phyloP scores from a whole-genome alignment of 2,888 invertebrate species.

The Rapana venosa region DNA sequence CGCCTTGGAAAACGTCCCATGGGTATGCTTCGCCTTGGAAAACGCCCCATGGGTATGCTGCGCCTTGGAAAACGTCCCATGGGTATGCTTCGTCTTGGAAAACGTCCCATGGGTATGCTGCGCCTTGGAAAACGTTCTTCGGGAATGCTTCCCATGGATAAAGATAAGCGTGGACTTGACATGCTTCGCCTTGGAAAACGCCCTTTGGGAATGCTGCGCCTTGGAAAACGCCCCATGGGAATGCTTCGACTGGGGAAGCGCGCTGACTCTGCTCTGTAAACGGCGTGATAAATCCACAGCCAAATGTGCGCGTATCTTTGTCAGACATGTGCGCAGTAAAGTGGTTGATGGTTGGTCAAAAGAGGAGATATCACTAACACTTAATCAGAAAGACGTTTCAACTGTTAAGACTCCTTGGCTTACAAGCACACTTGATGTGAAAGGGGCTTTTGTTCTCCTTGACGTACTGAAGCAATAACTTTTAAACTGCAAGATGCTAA shows the following conservation, averaged over 20 bases:
- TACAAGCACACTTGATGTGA: neutral
- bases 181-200: conserved; percentile 69
- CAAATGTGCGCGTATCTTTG: neutral
- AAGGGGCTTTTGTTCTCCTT: neutral
- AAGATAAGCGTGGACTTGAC: too few relatives aligned
- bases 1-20: conserved; percentile 63
- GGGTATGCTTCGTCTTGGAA: conserved; percentile 68
- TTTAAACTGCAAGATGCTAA: neutral
- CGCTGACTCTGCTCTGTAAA: conserved; percentile 66
- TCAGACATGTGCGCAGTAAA: neutral
- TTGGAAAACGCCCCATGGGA: conserved; percentile 70
- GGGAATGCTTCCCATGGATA: conserved; percentile 59
- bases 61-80: conserved; percentile 66
- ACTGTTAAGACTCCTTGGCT: neutral
- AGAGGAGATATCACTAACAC: neutral
- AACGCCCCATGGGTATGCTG: conserved; percentile 69
- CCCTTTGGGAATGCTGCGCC: conserved; percentile 69
- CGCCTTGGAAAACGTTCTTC: conserved; percentile 67
- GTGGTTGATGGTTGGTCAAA: too few relatives aligned
- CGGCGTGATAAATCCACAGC: conserved; percentile 60
- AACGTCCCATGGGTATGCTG: conserved; percentile 67
- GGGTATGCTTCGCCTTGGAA: conserved; percentile 70
- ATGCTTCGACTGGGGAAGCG: conserved; percentile 70
- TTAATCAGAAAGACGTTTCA: neutral
- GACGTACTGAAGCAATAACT: neutral